Percentiles rank a stretch among this genome's conserved stretches.
Evolutionary conservation across 2,113 vertebrate genomes (phyloP).

Genomic region (Brachionichthys hirsutus): DNA sequence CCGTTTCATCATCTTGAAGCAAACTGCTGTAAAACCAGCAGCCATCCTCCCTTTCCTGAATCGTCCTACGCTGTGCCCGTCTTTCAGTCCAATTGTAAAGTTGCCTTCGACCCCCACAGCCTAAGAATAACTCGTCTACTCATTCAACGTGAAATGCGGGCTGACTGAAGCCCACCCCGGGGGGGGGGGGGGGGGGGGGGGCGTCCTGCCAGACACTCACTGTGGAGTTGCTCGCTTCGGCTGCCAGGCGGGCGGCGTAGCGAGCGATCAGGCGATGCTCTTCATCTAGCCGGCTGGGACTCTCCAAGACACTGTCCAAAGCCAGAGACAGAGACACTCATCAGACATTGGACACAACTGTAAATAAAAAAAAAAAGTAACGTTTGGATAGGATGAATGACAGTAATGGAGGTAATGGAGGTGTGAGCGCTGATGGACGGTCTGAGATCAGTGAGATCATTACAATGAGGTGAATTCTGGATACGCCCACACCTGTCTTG

Average conservation of each 20-base stretch:
- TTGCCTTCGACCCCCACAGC: background rate
- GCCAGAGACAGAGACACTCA: too few species aligned
- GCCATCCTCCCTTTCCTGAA: too few species aligned
- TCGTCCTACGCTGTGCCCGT: too few species aligned
- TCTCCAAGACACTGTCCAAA: constrained; percentile 85
- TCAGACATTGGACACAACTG: too few species aligned
- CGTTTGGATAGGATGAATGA: constrained; percentile 10
- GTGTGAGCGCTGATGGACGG: constrained; percentile 26
- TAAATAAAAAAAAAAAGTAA: constrained; percentile 15
- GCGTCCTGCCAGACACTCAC: constrained; percentile 72
- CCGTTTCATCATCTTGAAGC: too few species aligned
- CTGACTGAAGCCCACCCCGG: too few species aligned
- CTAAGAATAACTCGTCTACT: too few species aligned
- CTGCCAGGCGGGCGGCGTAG: constrained; percentile 91
- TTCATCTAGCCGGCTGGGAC: constrained; percentile 90
- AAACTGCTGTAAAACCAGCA: too few species aligned
- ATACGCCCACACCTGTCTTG: constrained; percentile 19
- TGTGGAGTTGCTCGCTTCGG: constrained; percentile 86
- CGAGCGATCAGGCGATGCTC: constrained; percentile 93
- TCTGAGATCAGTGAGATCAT: constrained; percentile 32
- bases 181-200: too few species aligned
- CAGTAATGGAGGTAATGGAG: constrained; percentile 27
- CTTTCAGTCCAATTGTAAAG: background rate
- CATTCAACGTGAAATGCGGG: too few species aligned
- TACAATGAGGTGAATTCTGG: constrained; percentile 28